Conservation (phyloP, 35 echinoderm and acorn worm genomes). For the Amphiura filiformis region DNA sequence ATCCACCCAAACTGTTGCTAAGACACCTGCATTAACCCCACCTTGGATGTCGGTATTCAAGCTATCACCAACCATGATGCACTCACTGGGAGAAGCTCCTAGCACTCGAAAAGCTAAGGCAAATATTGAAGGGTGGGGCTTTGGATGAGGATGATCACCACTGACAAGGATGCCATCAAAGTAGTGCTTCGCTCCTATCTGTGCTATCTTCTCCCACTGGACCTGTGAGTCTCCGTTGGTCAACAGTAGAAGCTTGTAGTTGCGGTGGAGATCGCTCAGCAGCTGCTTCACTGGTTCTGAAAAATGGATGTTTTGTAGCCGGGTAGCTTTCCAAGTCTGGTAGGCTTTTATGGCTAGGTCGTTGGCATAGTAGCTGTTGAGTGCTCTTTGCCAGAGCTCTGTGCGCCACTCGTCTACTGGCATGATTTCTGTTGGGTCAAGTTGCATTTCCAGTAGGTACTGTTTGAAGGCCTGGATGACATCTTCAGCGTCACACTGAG, state of each 20-base stretch:
- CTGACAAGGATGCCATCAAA: constrained; percentile 94
- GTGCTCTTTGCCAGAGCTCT: constrained; percentile 70
- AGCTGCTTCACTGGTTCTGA: constrained; percentile 58
- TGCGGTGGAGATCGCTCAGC: constrained; percentile 35
- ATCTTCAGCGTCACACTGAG: constrained; percentile 45
- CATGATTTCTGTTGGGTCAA: constrained; percentile 70
- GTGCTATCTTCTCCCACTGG: constrained; percentile 76
- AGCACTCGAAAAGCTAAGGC: constrained; percentile 68
- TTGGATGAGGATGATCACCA: constrained; percentile 75
- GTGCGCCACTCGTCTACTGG: constrained; percentile 91
- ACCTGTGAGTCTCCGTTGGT: constrained; percentile 79
- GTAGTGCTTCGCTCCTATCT: constrained; percentile 65
- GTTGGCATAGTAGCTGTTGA: constrained; percentile 36
- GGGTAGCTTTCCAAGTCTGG: constrained; percentile 64
- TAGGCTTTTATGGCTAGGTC: constrained; percentile 50
- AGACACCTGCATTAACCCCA: constrained; percentile 60
- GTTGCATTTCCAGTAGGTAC: constrained; percentile 25
- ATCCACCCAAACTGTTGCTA: constrained; percentile 84
- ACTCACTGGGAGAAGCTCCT: constrained; percentile 29
- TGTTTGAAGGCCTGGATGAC: constrained; percentile 49
- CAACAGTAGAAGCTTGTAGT: constrained; percentile 81
- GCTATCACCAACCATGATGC: constrained; percentile 90
- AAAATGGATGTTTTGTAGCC: constrained; percentile 68
- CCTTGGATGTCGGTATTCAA: constrained; percentile 87
- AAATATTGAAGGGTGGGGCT: constrained; percentile 86